Conservation (phyloP, 2,113 vertebrate species). For the Dryoscopus gambensis region DNA sequence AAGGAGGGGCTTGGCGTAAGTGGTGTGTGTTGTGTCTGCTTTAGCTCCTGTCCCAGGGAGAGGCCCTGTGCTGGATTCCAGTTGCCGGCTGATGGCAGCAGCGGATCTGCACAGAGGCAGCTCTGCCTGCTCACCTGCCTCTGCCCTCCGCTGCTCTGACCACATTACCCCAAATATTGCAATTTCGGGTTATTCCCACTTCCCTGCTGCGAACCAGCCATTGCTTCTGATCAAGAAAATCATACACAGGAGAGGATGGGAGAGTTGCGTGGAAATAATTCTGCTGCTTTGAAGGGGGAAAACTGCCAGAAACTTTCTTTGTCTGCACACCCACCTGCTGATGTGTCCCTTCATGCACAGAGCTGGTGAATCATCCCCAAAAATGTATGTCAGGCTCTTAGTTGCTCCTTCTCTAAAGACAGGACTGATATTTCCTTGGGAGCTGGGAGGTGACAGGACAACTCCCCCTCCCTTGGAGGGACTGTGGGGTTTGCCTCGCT, state of each 20-base stretch:
- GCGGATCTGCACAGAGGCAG: not conserved
- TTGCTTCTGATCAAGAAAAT: not conserved
- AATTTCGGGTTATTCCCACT: not conserved
- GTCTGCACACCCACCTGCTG: not conserved
- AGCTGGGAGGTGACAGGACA: accelerated
- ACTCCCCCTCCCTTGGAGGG: not conserved
- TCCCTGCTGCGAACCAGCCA: accelerated
- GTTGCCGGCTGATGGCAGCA: conserved; percentile 59
- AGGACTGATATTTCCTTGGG: not conserved
- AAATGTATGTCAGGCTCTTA: not conserved
- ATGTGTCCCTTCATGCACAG: not conserved
- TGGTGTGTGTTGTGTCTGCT: not conserved
- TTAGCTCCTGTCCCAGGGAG: not conserved
- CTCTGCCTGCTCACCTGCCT: not conserved
- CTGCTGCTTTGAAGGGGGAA: not conserved
- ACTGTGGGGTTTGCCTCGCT: not conserved
- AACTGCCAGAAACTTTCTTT: not conserved
- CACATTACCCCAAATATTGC: not conserved
- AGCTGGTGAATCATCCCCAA: not conserved
- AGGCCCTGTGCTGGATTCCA: not conserved
- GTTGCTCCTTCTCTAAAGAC: not conserved
- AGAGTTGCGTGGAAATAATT: not conserved
- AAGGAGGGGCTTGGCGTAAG: not conserved
- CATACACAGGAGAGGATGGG: accelerated
- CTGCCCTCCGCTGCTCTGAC: not conserved